These are phyloP conservation scores for Drosophila glabriapex DNA, from an alignment of 2,888 invertebrate species.

Conservation along the genomic window DNA sequence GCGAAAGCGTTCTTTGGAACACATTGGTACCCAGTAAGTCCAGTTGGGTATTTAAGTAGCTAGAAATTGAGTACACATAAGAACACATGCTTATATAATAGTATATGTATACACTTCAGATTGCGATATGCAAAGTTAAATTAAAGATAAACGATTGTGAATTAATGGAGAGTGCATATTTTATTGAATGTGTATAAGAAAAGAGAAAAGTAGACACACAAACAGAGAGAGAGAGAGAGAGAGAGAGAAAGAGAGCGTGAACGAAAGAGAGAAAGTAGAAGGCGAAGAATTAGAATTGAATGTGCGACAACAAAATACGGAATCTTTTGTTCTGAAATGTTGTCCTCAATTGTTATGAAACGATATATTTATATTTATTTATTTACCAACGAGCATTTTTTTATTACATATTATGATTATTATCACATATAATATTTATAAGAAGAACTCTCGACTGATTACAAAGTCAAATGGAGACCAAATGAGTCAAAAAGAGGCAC, in stretches of 20 bases:
- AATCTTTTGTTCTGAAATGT: conserved; percentile 79
- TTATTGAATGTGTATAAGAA: conserved; percentile 73
- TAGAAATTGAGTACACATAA: conserved; percentile 46
- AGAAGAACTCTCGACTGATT: conserved; percentile 35
- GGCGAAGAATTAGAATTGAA: conserved; percentile 28
- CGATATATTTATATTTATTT: conserved; percentile 73
- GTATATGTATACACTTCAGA: conserved; percentile 25
- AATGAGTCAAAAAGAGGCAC: conserved; percentile 37
- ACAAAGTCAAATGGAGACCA: conserved; percentile 24
- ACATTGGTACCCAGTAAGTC: conserved; percentile 17
- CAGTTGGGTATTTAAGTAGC: conserved; percentile 51
- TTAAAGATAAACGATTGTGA: conserved; percentile 56
- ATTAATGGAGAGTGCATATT: conserved; percentile 69
- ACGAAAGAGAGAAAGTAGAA: neutral
- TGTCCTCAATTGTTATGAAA: conserved; percentile 74
- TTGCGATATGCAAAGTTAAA: conserved; percentile 35
- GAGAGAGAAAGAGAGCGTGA: conserved; percentile 5
- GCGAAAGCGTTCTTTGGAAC: conserved; percentile 22
- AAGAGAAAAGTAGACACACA: conserved; percentile 1
- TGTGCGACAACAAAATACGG: conserved; percentile 71
- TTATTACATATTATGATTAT: conserved; percentile 47
- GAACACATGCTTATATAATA: conserved; percentile 17
- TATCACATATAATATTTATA: conserved; percentile 41
- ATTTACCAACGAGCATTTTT: conserved; percentile 67
- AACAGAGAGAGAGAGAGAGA: neutral